Base-by-base conservation (phyloP, 2,888 invertebrate genomes). In the Oegoconia quadripuncta region DNA sequence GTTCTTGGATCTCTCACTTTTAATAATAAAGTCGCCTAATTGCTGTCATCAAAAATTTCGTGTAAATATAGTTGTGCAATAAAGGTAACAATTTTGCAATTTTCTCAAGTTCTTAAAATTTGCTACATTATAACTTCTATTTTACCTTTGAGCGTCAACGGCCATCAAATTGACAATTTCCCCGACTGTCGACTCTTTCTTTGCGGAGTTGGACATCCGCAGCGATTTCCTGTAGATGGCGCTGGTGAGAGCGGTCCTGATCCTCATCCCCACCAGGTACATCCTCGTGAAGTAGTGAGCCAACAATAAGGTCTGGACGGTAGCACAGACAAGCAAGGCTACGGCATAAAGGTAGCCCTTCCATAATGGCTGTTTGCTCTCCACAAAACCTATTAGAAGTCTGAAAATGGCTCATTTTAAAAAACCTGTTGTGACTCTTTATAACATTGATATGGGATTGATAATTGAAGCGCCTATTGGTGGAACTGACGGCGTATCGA, bases 161-260 rank as follows among this genome's bases (percentile, higher is more conserved):
- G 95, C 92, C 96, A 97, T 97, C 48, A 97, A 84, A 73, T 97
- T 97, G 8, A 97, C 96, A 56, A 97, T 96, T 89, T 97, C 96
- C 25, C 97, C 97, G 0, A 96, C 93, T 0, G 96, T 95, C 0
- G 94, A 93, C 59, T 94, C 93, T 64, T 95, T 95, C 44, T 93
- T 89, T 0, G 95, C 91, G 0, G 92, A 80, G 67, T 94, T 95
- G 1, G 95, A 95, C 83, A 96, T 92, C 34, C 91, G 88, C 38
- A 96, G 72, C 0, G 95, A 93, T 83, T 97, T 97, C 40, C 93
- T 90, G 71, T 97, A 97, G 55, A 97, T 95, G 37, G 96, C 93
- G 52, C 95, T 93, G n/a, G 96, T 95, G 17, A 97, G 77, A 0
- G 96, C 94, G 0, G 97, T 95, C 42, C 97, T 90, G 59, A 98